Conservation (phyloP, 2,888 invertebrate genomes). For the Stenodera caucasica region DNA sequence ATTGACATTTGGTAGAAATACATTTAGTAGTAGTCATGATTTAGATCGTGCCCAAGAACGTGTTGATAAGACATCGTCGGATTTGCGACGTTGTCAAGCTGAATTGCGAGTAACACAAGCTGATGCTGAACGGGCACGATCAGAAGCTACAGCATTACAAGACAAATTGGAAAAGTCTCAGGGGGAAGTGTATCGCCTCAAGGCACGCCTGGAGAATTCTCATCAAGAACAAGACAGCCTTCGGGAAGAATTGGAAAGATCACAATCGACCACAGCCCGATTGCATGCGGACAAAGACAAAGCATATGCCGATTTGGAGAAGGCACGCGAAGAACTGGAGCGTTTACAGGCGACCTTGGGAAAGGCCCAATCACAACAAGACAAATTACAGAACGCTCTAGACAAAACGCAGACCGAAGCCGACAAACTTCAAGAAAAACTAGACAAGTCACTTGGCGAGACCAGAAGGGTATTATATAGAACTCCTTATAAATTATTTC, state of each 20-base stretch:
- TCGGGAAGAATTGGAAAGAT: constrained; percentile 88
- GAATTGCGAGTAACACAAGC: constrained; percentile 90
- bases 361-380: constrained; percentile 88
- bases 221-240: constrained; percentile 92
- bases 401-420: constrained; percentile 90
- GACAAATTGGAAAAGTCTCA: constrained; percentile 94
- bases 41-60: constrained; percentile 80
- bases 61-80: constrained; percentile 82
- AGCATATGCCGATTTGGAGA: constrained; percentile 81
- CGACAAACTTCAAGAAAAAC: constrained; percentile 84
- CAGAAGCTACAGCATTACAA: constrained; percentile 82
- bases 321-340: constrained; percentile 85
- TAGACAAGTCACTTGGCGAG: constrained; percentile 82
- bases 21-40: constrained; percentile 71
- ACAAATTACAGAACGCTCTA: constrained; percentile 84
- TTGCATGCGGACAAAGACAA: constrained; percentile 83
- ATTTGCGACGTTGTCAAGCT: constrained; percentile 84
- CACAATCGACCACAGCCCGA: constrained; percentile 80
- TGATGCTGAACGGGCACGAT: constrained; percentile 83
- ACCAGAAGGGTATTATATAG: constrained; percentile 74
- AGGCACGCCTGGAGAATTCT: constrained; percentile 92
- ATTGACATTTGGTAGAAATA: constrained; percentile 80
- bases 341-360: constrained; percentile 86
- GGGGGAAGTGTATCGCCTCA: constrained; percentile 91
- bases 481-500: constrained; percentile 42